These are phyloP conservation scores for Esperia sulphurella DNA, from an alignment of 2,888 invertebrate genomes.

Conservation along the genomic window DNA sequence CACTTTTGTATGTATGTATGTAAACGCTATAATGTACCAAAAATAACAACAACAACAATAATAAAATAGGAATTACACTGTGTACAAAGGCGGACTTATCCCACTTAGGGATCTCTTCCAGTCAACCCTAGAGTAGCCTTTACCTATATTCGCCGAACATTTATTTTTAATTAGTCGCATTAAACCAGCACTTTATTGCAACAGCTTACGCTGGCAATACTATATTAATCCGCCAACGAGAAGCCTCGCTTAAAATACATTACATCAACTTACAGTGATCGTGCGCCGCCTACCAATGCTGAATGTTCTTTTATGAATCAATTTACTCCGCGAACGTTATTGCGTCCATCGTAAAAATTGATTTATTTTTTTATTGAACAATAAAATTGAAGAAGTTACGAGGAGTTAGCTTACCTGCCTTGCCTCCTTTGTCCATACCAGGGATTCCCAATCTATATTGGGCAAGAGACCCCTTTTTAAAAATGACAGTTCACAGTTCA, in stretches of 20 bases:
- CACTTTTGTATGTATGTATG: too few relatives aligned
- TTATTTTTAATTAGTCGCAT: slow-evolving; percentile 14
- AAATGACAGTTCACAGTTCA: too few relatives aligned
- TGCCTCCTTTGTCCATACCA: too few relatives aligned
- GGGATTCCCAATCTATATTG: too few relatives aligned
- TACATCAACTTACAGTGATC: slow-evolving; percentile 34
- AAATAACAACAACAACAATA: too few relatives aligned
- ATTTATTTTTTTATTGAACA: slow-evolving; percentile 7
- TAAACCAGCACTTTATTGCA: slow-evolving; percentile 18
- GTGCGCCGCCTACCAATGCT: slow-evolving; percentile 36
- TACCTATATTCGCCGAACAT: not conserved
- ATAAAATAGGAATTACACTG: too few relatives aligned
- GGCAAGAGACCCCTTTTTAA: too few relatives aligned
- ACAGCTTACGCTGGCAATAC: slow-evolving; percentile 26
- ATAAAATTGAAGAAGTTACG: slow-evolving; percentile 2
- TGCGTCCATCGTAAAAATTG: slow-evolving; percentile 8
- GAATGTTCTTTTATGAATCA: slow-evolving; percentile 33
- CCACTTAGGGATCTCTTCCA: too few relatives aligned
- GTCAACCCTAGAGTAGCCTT: too few relatives aligned
- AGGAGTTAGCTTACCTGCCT: slow-evolving; percentile 7
- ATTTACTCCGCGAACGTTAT: slow-evolving; percentile 27
- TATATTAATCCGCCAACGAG: slow-evolving; percentile 37
- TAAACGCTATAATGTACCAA: too few relatives aligned
- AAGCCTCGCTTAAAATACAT: slow-evolving; percentile 45
- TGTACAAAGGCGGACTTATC: too few relatives aligned